Percentiles rank a stretch among this genome's conserved stretches.
Conservation (phyloP, 1,140 invertebrate genomes). For the Zaprionus ornatus region DNA sequence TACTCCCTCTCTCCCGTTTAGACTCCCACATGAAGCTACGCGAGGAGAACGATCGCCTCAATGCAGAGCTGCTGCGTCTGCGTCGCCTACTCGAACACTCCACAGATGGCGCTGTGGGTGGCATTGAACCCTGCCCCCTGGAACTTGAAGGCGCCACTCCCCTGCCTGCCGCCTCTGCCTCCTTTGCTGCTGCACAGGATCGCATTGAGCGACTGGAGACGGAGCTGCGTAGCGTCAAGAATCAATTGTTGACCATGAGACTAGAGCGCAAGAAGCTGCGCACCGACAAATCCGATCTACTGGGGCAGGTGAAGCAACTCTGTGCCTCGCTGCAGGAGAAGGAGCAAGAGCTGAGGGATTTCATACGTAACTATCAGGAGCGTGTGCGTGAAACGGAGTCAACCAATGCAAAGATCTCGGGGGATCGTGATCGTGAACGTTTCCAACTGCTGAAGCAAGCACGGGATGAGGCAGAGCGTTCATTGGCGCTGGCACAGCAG, state of each 20-base stretch:
- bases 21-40: slow-evolving; percentile 85
- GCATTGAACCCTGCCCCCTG: slow-evolving; percentile 48
- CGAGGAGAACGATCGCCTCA: slow-evolving; percentile 88
- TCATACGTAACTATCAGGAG: slow-evolving; percentile 97
- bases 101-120: slow-evolving; percentile 78
- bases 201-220: slow-evolving; percentile 85
- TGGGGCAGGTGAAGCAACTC: slow-evolving; percentile 97
- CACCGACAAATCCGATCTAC: slow-evolving; percentile 96
- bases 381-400: slow-evolving; percentile 84
- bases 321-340: slow-evolving; percentile 97
- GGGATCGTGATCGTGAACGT: slow-evolving; percentile 93
- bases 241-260: slow-evolving; percentile 89
- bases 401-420: slow-evolving; percentile 89
- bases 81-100: slow-evolving; percentile 85
- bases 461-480: slow-evolving; percentile 94
- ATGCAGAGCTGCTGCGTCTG: slow-evolving; percentile 87
- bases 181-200: slow-evolving; percentile 53
- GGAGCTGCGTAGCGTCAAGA: slow-evolving; percentile 86
- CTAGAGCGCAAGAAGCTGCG: slow-evolving; percentile 95
- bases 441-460: slow-evolving; percentile 94
- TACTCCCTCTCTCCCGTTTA: not conserved
- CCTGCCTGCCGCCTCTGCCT: not conserved
- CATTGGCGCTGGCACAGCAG: slow-evolving; percentile 92
- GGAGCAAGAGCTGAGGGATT: slow-evolving; percentile 95
- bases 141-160: not conserved